phyloP scores from a whole-genome alignment of 2,797 vertebrate species.

The Siniperca scherzeri region DNA sequence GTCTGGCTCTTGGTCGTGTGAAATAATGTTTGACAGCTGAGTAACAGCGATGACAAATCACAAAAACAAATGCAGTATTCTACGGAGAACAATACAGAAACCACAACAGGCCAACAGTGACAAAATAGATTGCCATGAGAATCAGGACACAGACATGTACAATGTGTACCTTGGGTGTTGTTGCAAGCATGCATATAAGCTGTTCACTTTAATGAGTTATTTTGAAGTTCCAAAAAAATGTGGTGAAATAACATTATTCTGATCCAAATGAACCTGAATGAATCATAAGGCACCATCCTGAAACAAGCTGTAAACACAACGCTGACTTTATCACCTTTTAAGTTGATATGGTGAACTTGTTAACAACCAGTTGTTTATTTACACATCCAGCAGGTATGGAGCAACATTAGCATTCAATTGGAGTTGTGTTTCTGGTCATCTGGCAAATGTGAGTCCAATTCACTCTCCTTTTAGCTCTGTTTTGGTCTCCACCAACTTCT shows the following conservation, averaged over 20 bases:
- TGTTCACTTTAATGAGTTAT: background rate
- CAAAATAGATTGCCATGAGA: background rate
- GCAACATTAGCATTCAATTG: background rate
- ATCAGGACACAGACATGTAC: background rate
- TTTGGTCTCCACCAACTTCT: background rate
- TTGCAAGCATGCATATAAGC: background rate
- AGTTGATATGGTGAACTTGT: no score
- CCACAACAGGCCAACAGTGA: conserved; percentile 10
- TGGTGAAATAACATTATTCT: background rate
- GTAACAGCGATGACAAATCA: conserved; percentile 44
- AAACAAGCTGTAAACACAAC: background rate
- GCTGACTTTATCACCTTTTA: background rate
- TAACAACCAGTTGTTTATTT: background rate
- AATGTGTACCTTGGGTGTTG: background rate
- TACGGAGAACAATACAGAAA: background rate
- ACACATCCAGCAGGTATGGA: background rate
- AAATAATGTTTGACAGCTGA: conserved; percentile 51
- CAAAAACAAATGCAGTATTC: conserved; percentile 20
- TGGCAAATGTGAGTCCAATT: background rate
- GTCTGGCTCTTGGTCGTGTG: conserved; percentile 15
- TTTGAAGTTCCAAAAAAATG: background rate
- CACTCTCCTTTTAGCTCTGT: background rate
- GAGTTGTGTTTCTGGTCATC: background rate
- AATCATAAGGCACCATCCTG: no score
- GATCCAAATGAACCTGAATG: background rate